Evolutionary conservation across 2,113 vertebrate genomes (phyloP).

Genomic region (Trinectes maculatus): DNA sequence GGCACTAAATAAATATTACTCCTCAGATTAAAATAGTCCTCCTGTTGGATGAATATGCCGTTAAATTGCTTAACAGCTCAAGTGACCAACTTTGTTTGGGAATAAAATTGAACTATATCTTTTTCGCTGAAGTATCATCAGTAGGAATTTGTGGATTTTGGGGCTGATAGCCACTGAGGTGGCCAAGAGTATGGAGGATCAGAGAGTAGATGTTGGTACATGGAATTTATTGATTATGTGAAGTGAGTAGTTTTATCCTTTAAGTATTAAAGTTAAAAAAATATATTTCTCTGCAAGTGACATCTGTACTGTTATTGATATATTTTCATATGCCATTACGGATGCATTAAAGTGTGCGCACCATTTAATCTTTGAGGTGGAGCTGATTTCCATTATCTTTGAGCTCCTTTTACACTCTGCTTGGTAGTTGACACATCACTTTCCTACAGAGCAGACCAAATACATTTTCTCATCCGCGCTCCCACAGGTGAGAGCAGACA

Average conservation of each 20-base stretch:
- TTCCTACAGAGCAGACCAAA: conserved; percentile 23
- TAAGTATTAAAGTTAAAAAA: too few species aligned
- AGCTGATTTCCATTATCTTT: not conserved
- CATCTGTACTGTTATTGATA: too few species aligned
- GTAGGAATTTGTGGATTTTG: too few species aligned
- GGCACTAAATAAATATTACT: not conserved
- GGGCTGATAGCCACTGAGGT: too few species aligned
- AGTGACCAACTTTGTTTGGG: not conserved
- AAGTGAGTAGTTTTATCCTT: too few species aligned
- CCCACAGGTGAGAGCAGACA: conserved; percentile 14
- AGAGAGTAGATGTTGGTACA: too few species aligned
- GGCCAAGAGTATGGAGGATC: too few species aligned
- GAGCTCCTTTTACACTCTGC: not conserved
- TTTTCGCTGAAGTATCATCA: too few species aligned
- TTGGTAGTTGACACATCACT: conserved; percentile 11
- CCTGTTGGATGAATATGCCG: not conserved
- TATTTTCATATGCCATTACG: too few species aligned
- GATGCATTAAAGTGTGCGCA: too few species aligned
- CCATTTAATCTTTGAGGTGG: not conserved
- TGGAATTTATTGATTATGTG: too few species aligned
- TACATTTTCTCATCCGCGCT: not conserved
- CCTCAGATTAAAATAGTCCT: not conserved
- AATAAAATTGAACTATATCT: not conserved
- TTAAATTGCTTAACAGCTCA: not conserved
- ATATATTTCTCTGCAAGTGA: too few species aligned